phyloP scores from a whole-genome alignment of 2,113 vertebrate species.

The Setophaga coronata region DNA sequence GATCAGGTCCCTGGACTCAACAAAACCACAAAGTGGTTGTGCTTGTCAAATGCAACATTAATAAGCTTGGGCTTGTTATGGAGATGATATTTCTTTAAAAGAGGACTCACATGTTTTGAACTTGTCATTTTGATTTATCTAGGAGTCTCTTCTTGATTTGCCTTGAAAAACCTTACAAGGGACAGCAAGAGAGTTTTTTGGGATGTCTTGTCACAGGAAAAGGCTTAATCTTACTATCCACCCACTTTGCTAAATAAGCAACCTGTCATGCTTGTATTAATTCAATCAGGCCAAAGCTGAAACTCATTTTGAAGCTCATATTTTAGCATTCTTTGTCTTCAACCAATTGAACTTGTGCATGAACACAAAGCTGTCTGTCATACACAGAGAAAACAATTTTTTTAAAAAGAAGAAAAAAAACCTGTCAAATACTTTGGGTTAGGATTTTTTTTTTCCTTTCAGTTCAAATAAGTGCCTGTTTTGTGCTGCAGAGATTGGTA shows the following conservation, averaged over 20 bases:
- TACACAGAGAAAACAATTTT: background rate
- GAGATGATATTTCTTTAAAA: background rate
- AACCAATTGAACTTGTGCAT: background rate
- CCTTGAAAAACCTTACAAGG: background rate
- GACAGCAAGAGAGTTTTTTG: background rate
- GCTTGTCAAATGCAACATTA: constrained; percentile 38
- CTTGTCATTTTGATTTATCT: constrained; percentile 49
- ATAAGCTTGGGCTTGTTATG: constrained; percentile 28
- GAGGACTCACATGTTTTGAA: constrained; percentile 26
- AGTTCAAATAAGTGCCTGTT: constrained; percentile 54
- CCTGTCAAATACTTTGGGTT: background rate
- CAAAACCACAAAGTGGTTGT: constrained; percentile 24
- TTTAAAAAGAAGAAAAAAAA: background rate
- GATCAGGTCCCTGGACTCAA: background rate
- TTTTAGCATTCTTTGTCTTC: background rate
- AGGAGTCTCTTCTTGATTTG: constrained; percentile 18
- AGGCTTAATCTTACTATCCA: background rate
- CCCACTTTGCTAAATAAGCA: constrained; percentile 2
- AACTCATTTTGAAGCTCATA: background rate
- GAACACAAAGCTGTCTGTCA: background rate
- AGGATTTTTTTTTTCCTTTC: background rate
- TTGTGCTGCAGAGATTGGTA: constrained; percentile 19
- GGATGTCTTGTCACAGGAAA: background rate
- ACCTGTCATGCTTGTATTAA: background rate
- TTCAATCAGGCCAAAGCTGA: constrained; percentile 18